Percentiles rank a stretch among this genome's conserved stretches.
phyloP scores from a whole-genome alignment of 64 coral and sea anemone genomes.

The Stichodactyla mertensii region DNA sequence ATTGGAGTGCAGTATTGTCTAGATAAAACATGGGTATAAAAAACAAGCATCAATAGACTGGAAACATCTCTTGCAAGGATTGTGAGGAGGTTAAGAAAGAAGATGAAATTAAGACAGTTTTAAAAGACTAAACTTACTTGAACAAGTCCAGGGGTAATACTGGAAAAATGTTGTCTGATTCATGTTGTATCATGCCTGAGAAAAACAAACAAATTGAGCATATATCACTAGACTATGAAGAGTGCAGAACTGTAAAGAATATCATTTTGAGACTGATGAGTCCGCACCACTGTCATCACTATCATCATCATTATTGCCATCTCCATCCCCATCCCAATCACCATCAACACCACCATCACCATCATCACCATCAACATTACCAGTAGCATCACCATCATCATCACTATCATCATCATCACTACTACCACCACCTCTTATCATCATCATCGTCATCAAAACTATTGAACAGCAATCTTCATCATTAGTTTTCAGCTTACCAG shows the following conservation, averaged over 20 bases:
- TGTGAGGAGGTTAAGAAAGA: not conserved
- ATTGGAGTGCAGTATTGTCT: conserved; percentile 73
- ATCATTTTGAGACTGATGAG: not conserved
- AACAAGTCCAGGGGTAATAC: conserved; percentile 5
- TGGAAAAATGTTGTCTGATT: conserved; percentile 6
- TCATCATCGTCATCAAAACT: not conserved
- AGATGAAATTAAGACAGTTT: not conserved
- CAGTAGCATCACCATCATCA: not conserved
- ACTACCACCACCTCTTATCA: not conserved
- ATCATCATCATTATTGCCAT: not conserved
- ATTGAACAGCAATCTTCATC: too few species aligned
- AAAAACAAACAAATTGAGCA: not conserved
- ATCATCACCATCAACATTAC: not conserved
- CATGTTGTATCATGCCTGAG: conserved; percentile 4
- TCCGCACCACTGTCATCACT: not conserved
- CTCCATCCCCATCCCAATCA: not conserved
- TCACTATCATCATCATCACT: not conserved
- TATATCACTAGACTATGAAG: not conserved
- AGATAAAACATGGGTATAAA: not conserved
- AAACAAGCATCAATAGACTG: not conserved
- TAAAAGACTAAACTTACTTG: not conserved
- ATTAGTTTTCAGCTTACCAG: conserved; percentile 33
- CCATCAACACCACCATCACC: not conserved
- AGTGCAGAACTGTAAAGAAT: not conserved
- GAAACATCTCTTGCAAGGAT: too few species aligned